Conservation (phyloP, 2,797 vertebrate genomes). For the Phyllotis vaccarum region DNA sequence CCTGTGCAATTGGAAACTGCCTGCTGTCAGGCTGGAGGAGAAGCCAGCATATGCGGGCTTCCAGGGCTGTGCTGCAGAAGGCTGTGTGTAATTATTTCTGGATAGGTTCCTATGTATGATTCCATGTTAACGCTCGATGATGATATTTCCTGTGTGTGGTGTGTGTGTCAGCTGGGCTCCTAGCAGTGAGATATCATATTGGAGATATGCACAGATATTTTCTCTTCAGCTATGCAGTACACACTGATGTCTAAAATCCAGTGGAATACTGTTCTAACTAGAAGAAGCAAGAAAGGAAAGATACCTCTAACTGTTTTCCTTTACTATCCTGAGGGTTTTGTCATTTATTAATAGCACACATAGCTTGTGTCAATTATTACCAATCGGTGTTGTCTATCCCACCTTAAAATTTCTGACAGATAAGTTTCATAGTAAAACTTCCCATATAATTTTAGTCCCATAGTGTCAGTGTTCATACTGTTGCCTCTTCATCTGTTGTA, state of each 20-base stretch:
- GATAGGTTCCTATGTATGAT: conserved; percentile 64
- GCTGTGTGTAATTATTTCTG: conserved; percentile 76
- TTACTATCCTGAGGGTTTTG: not conserved
- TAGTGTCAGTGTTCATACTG: not conserved
- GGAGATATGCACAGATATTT: conserved; percentile 56
- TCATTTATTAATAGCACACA: not conserved
- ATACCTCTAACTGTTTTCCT: not conserved
- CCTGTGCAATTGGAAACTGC: conserved; percentile 79
- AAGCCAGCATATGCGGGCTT: conserved; percentile 75
- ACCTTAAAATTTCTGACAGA: conserved; percentile 55
- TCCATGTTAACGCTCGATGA: conserved; percentile 53
- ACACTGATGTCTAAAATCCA: conserved; percentile 35
- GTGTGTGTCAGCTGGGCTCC: conserved; percentile 52
- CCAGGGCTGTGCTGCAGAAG: conserved; percentile 68
- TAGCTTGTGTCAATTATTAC: conserved; percentile 17
- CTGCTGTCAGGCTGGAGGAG: conserved; percentile 80
- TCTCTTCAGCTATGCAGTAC: not conserved
- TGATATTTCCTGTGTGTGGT: conserved; percentile 63
- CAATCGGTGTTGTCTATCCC: not conserved
- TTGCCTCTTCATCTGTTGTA: not conserved
- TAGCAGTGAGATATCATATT: conserved; percentile 23
- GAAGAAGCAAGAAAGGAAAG: not conserved
- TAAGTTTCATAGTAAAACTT: conserved; percentile 29
- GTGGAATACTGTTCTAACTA: conserved; percentile 26
- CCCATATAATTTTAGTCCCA: conserved; percentile 48